These are phyloP conservation scores for Pollenia labialis DNA, from an alignment of 2,888 invertebrate genomes.

Conservation along the genomic window DNA sequence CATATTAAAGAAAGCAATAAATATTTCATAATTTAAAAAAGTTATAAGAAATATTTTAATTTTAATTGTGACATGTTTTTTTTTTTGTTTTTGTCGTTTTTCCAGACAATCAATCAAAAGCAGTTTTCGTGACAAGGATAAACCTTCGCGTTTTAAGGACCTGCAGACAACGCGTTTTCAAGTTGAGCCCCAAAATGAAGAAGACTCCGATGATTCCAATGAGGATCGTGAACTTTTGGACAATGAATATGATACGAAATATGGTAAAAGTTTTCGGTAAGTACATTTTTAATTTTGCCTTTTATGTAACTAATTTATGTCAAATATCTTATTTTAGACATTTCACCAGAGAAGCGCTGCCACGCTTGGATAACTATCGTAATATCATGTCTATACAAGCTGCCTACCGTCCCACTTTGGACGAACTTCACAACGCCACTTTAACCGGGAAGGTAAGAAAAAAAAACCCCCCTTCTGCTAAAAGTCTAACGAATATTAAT, in stretches of 20 bases:
- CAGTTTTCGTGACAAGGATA: conserved; percentile 87
- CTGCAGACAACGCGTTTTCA: conserved; percentile 87
- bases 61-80: background rate
- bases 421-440: conserved; percentile 94
- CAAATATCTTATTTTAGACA: conserved; percentile 85
- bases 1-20: background rate
- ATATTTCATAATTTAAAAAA: background rate
- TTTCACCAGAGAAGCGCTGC: conserved; percentile 94
- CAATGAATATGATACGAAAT: conserved; percentile 88
- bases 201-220: conserved; percentile 84
- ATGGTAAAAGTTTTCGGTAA: conserved; percentile 91
- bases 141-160: conserved; percentile 87
- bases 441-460: conserved; percentile 90
- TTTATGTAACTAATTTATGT: background rate
- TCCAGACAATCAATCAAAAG: conserved; percentile 85
- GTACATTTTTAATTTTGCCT: conserved; percentile 18
- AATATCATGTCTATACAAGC: conserved; percentile 95
- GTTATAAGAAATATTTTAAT: background rate
- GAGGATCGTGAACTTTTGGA: conserved; percentile 85
- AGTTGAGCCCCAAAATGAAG: conserved; percentile 84
- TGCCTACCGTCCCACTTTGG: conserved; percentile 93
- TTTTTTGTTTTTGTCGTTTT: conserved; percentile 14
- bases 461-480: background rate
- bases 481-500: background rate
- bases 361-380: conserved; percentile 94